Evolutionary conservation across 1,140 invertebrate species (phyloP).

Genomic region (Mycetomoellerius zeteki): DNA sequence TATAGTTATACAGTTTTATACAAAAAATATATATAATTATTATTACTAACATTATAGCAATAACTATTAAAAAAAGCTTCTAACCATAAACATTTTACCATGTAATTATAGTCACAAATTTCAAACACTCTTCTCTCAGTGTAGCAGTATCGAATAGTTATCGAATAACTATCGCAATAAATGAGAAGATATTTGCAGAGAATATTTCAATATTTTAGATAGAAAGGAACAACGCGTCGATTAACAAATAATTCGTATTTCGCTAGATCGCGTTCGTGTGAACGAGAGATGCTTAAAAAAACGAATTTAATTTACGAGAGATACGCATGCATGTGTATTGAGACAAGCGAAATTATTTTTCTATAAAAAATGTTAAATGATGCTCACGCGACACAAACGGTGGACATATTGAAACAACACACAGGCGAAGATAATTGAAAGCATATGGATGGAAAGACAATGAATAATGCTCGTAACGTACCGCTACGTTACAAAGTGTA

Average conservation of each 20-base stretch:
- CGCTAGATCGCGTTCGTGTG: neutral
- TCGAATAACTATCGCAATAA: neutral
- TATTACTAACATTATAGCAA: too few relatives aligned
- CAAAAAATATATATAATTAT: too few relatives aligned
- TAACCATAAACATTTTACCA: too few relatives aligned
- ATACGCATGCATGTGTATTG: neutral
- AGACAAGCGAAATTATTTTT: neutral
- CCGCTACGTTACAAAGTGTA: constrained; percentile 46
- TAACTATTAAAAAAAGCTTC: too few relatives aligned
- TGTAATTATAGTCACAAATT: too few relatives aligned
- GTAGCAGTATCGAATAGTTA: neutral
- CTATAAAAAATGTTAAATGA: constrained; percentile 14
- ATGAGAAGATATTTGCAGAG: neutral
- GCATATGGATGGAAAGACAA: constrained; percentile 46
- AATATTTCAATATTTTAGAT: neutral
- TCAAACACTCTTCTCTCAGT: too few relatives aligned
- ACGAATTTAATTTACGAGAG: neutral
- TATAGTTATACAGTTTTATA: too few relatives aligned
- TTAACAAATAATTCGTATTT: constrained; percentile 2
- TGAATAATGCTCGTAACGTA: constrained; percentile 52
- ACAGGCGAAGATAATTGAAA: constrained; percentile 41
- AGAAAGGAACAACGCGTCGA: neutral
- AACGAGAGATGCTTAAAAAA: neutral
- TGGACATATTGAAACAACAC: neutral
- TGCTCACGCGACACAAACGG: neutral